Base-by-base conservation (phyloP, 2,888 invertebrate genomes). In the Hirtodrosophila cameraria region DNA sequence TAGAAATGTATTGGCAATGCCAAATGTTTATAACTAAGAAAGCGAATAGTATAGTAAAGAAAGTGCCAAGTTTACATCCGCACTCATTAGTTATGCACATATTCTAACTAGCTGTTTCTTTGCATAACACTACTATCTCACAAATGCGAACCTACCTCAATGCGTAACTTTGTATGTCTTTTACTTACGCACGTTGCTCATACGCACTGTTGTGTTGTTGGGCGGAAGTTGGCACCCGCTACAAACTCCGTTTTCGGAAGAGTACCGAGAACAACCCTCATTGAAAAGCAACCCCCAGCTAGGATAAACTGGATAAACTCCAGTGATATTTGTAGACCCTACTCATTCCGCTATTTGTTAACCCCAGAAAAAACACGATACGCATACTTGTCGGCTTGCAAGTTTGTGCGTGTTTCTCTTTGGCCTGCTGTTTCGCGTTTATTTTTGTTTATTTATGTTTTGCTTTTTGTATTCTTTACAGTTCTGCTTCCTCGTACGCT, bases 401-500 rank as follows among this genome's bases (percentile, higher is more conserved):
- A 41, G 45, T 43, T 54, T 68, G 48, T 53, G 65, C 64, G 43
- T 54, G 42, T 63, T 67, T 59, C 58, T 52, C 58, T 63, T 69
- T 76, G 42, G 45, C 61, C 59, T 54, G 42, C 76, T 64, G 60
- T 62, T 79, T 86, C 86, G 85, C 72, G 65, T 83, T 82, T 85
- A 86, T 84, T 82, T 86, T 85, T 85, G 82, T 86, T 85, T 85
- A 86, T 80, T 84, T 81, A 83, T 86, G 85, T 86, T 86, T 86
- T 86, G 83, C 71, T 86, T 83, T 67, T 76, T 71, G 66, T 67
- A 81, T 85, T 83, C 71, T 72, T 76, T 73, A 62, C 77, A 77
- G 71, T 60, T 58, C 58, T 58, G 72, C 69, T 85, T 84, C 85
- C 78, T 85, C 64, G 54, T 78, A 64, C 57, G 50, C 43, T 38